phyloP scores from a whole-genome alignment of 2,797 vertebrate species.

The Prunella strophiata region DNA sequence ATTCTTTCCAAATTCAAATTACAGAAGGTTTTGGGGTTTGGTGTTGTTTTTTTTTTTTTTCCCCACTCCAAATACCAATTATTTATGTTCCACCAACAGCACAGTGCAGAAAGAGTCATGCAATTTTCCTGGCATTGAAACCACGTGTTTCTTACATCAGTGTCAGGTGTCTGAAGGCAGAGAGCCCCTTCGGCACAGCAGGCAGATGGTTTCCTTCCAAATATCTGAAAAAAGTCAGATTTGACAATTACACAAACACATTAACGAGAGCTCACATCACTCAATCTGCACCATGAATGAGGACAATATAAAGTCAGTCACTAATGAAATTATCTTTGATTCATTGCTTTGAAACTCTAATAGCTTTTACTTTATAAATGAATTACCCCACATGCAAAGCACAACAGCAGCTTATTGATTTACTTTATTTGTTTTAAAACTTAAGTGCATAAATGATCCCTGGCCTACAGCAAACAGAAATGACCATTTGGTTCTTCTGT shows the following conservation, averaged over 20 bases:
- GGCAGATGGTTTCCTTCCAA: conserved; percentile 95
- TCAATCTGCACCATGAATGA: not conserved
- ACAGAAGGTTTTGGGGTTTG: not conserved
- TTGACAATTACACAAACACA: conserved; percentile 12
- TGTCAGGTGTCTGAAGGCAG: conserved; percentile 89
- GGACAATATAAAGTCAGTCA: not conserved
- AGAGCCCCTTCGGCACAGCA: conserved; percentile 90
- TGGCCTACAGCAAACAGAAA: not conserved
- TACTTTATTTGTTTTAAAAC: not conserved
- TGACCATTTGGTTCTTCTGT: not conserved
- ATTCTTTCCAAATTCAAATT: conserved; percentile 4
- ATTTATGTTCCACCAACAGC: not conserved
- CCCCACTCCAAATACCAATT: not conserved
- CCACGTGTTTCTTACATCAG: conserved; percentile 87
- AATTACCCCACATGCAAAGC: not conserved
- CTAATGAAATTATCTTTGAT: not conserved
- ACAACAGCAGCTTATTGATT: not conserved
- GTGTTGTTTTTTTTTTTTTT: not conserved
- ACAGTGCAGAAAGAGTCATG: not conserved
- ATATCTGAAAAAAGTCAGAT: conserved; percentile 83
- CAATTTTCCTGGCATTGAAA: not conserved
- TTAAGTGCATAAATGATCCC: not conserved
- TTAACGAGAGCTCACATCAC: not conserved
- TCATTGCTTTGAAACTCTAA: not conserved
- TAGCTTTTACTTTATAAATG: not conserved